These are phyloP conservation scores for Pammene aurita DNA, from an alignment of 2,888 invertebrate genomes.

Conservation along the genomic window DNA sequence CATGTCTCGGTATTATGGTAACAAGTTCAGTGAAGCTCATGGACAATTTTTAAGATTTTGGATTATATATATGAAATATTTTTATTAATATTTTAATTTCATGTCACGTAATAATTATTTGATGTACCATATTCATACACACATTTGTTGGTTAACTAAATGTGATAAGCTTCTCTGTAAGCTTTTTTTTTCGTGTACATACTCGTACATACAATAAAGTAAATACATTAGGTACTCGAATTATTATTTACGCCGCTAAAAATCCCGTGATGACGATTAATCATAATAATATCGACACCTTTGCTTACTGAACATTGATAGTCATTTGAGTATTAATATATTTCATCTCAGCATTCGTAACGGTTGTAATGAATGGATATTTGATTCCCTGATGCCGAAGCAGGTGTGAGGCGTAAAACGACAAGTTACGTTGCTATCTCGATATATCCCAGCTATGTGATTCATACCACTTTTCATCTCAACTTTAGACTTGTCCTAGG, in stretches of 20 bases:
- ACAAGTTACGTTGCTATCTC: slow-evolving; percentile 24
- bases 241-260: background rate
- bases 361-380: slow-evolving; percentile 37
- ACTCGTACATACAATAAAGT: too few species aligned
- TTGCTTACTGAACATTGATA: slow-evolving; percentile 11
- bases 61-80: too few species aligned
- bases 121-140: too few species aligned
- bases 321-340: slow-evolving; percentile 24
- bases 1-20: too few species aligned
- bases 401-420: slow-evolving; percentile 30
- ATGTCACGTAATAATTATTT: too few species aligned
- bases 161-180: too few species aligned
- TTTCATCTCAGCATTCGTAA: slow-evolving; percentile 30
- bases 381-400: slow-evolving; percentile 33
- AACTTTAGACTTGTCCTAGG: background rate
- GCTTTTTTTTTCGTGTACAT: too few species aligned
- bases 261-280: background rate
- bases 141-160: too few species aligned
- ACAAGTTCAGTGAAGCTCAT: too few species aligned
- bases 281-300: slow-evolving; percentile 34
- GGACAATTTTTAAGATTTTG: too few species aligned
- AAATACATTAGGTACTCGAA: too few species aligned
- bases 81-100: too few species aligned
- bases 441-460: slow-evolving; percentile 5
- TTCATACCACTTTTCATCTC: background rate